Evolutionary conservation across 2,888 invertebrate species (phyloP), one percentile per base, ranked within the genome.

Genomic region (Clanis bilineata): DNA sequence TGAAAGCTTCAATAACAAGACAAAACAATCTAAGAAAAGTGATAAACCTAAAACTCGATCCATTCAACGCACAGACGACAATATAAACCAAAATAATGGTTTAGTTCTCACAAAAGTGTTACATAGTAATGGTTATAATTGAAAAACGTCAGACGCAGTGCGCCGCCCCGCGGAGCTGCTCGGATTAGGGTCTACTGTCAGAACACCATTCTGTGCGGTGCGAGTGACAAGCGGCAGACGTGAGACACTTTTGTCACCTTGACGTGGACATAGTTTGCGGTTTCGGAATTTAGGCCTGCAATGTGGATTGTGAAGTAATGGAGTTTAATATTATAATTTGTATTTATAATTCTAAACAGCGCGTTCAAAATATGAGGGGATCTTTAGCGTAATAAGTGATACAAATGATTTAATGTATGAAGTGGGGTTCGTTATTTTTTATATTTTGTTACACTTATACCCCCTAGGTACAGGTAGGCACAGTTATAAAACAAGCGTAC

Each of bases 101-200:
- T 65, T 65, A 56, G 61, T 61, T 61, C 79, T 79, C 76, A 70
- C 80, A 82, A 83, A 82, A 87, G 86, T 88, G 85, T 85, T 81
- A 86, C 84, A 82, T 79, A 79, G 83, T 83, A 88, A 82, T 85
- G 83, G 80, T 85, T 88, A 83, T 89, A 89, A 88, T 71, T 71
- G 71, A 70, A 87, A 88, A 88, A 86, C 70, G 88, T 88, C 88
- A 85, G 74, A 66, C 65, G 78, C 88, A 88, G 80, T 70, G 75
- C 74, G 85, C 80, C 86, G 82, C 83, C 88, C 88, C 85, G 84
- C 83, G 79, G 86, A 75, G 88, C 75, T 66, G 76, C 64, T 65
- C 67, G 82, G 85, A 85, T 83, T 85, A 86, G 87, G 88, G 86
- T 84, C 82, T 71, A 76, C 83, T 85, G 88, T 88, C 88, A 88